phyloP scores from a whole-genome alignment of 2,113 vertebrate species.

The Oncorhynchus gorbuscha region DNA sequence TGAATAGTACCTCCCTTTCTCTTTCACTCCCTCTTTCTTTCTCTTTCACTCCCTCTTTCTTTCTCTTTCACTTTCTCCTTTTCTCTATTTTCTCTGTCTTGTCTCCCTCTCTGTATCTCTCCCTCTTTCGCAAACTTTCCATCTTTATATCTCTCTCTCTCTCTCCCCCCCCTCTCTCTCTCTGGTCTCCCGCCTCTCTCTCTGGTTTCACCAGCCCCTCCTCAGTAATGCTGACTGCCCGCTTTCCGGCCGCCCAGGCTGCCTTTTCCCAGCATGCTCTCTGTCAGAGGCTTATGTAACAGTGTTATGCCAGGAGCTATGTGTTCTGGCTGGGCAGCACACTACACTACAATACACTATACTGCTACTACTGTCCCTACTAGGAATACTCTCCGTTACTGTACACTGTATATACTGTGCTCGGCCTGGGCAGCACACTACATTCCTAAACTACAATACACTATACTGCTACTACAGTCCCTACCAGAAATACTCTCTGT shows the following conservation, averaged over 20 bases:
- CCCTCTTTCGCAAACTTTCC: neutral
- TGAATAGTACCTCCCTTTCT: slow-evolving; percentile 28
- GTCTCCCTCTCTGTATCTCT: too few relatives aligned
- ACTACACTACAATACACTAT: neutral
- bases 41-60: too few relatives aligned
- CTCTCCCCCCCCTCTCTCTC: neutral
- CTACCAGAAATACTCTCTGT: too few relatives aligned
- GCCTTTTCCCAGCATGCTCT: neutral
- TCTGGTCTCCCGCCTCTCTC: slow-evolving; percentile 6
- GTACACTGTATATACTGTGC: neutral
- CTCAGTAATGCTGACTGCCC: slow-evolving; percentile 2
- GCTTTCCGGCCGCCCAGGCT: neutral
- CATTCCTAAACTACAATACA: neutral
- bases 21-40: too few relatives aligned
- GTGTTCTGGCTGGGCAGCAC: neutral
- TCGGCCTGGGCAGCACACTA: slow-evolving; percentile 12
- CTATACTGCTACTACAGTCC: too few relatives aligned
- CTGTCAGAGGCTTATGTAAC: slow-evolving; percentile 32
- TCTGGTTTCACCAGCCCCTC: neutral
- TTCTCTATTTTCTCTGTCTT: too few relatives aligned
- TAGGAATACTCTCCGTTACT: too few relatives aligned
- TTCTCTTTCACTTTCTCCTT: too few relatives aligned
- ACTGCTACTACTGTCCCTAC: too few relatives aligned
- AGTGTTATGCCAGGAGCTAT: slow-evolving; percentile 35
- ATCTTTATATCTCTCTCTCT: neutral